Conservation (phyloP, 2,113 vertebrate species). For the Toxostoma redivivum region DNA sequence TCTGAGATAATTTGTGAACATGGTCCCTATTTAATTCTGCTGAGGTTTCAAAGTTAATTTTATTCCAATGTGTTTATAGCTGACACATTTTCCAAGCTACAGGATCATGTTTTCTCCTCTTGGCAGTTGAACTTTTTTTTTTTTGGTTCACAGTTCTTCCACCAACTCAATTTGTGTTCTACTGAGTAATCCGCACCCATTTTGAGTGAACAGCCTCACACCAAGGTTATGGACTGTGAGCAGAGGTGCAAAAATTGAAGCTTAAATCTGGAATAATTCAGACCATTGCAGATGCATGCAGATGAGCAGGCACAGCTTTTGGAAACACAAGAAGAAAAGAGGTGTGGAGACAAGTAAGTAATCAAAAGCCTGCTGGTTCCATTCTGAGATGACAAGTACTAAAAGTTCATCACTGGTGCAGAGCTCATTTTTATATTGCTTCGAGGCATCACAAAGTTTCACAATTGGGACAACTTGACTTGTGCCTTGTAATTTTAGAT, state of each 20-base stretch:
- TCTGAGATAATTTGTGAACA: not conserved
- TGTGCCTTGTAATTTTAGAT: not conserved
- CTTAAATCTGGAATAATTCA: not conserved
- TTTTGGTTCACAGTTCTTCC: not conserved
- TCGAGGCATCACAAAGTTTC: not conserved
- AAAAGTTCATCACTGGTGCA: not conserved
- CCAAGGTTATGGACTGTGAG: not conserved
- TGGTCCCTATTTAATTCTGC: not conserved
- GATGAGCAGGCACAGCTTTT: not conserved
- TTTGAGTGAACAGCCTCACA: not conserved
- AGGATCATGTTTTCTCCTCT: not conserved
- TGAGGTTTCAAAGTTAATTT: not conserved
- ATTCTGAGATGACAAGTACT: not conserved
- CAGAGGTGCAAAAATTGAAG: not conserved
- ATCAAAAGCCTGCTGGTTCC: not conserved
- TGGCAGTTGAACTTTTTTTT: not conserved
- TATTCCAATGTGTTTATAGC: not conserved
- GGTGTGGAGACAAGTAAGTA: not conserved
- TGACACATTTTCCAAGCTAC: not conserved
- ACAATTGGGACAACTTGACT: not conserved
- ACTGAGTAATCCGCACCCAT: not conserved
- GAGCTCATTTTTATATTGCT: not conserved
- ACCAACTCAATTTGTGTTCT: not conserved
- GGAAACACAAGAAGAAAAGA: not conserved
- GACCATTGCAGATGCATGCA: not conserved